Base-by-base conservation (phyloP, 2,797 vertebrate genomes). In the Helostoma temminkii region DNA sequence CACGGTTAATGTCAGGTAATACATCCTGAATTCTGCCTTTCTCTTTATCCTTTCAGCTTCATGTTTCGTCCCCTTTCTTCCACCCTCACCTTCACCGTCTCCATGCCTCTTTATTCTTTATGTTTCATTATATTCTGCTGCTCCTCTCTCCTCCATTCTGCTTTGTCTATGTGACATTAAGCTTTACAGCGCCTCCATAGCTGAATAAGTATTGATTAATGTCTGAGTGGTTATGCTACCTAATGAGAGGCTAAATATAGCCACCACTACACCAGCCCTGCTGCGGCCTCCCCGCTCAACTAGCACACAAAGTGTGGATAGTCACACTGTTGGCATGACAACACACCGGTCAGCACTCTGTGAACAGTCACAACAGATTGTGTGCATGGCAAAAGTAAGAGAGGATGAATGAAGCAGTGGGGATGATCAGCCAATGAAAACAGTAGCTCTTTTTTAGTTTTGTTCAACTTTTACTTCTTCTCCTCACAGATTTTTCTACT, bases 291-390 rank as follows among this genome's bases (percentile, higher is more conserved):
- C 80, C 88, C 85, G 81, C 78, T 90, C 89, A 86, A 85, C 85
- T 84, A 74, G 80, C 25, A 71, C 78, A 82, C 71, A 89, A 91
- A 91, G 82, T 91, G 86, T 83, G 83, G 84, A 89, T 82, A 86
- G 71, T 84, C 83, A 72, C 76, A 67, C 66, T 0, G 92, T 94
- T 93, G 87, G 93, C 93, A 92, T 92, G 92, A 93, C 89, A 93
- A 94, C 92, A 77, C 67, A 74, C 58, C 53, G 69, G 85, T 90
- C 86, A 90, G 93, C 83, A 81, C 82, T 78, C 64, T 74, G 42
- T 70, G 82, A 88, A 74, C 76, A 77, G 80, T 78, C 80, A 71
- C 82, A 77, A 84, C 87, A 90, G 89, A 92, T 88, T 85, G 79
- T 76, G 74, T 83, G 72, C 50, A 68, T 82, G 74, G 76, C 60